phyloP scores from a whole-genome alignment of 2,113 vertebrate genomes.

The Sphyrna mokarran region DNA sequence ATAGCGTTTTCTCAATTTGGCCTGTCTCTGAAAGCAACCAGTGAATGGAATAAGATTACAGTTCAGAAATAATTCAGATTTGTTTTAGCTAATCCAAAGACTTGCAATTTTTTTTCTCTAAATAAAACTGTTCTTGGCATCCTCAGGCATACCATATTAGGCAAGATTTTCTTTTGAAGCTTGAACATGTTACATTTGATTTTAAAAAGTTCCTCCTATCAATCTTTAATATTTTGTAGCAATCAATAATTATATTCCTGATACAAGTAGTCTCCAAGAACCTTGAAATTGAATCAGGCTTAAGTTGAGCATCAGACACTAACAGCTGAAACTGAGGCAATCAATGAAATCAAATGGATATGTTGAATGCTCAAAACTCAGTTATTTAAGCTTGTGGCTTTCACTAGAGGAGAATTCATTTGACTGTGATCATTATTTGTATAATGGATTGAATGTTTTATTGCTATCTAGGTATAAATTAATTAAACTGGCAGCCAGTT shows the following conservation, averaged over 20 bases:
- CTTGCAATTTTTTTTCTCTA: background rate
- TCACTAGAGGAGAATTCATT: background rate
- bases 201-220: background rate
- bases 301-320: background rate
- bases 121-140: background rate
- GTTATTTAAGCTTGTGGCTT: background rate
- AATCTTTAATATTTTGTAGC: background rate
- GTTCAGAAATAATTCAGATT: background rate
- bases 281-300: background rate
- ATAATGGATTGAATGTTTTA: background rate
- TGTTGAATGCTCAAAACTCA: background rate
- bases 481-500: background rate
- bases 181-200: background rate
- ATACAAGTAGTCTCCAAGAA: background rate
- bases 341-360: background rate
- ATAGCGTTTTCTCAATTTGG: background rate
- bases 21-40: background rate
- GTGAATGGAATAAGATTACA: background rate
- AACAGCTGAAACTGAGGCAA: background rate
- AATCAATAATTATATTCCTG: background rate
- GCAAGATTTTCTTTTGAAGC: background rate
- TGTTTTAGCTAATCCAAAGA: background rate
- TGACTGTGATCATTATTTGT: constrained; percentile 18
- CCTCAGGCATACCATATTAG: background rate
- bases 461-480: background rate